These are phyloP conservation scores for Heliothis virescens DNA, from an alignment of 1,140 invertebrate species.

Conservation along the genomic window DNA sequence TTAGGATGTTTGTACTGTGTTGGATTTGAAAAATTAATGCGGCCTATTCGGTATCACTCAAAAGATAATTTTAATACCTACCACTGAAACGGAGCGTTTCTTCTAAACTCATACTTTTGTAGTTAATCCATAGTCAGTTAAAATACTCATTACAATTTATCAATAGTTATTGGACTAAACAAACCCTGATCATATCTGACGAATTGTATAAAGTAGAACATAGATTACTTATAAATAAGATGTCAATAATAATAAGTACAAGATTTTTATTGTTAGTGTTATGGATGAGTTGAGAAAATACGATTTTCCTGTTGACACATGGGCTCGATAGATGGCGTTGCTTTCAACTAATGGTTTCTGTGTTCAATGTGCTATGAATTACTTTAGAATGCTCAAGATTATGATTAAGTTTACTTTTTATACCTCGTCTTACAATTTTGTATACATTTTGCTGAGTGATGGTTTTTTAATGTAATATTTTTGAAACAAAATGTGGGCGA, in stretches of 20 bases:
- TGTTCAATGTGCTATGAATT: conserved; percentile 1
- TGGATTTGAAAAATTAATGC: conserved; percentile 42
- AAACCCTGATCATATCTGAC: conserved; percentile 44
- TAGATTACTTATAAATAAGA: conserved; percentile 32
- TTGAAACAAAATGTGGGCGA: background rate
- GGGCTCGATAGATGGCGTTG: conserved; percentile 13
- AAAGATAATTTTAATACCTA: background rate
- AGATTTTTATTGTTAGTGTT: conserved; percentile 44
- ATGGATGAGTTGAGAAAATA: conserved; percentile 19
- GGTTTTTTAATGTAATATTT: background rate
- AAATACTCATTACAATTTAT: conserved; percentile 19
- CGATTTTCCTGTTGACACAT: conserved; percentile 9
- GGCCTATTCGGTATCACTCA: conserved; percentile 37
- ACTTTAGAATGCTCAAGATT: conserved; percentile 19
- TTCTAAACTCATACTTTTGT: conserved; percentile 18
- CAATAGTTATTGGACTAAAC: conserved; percentile 32
- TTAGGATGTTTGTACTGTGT: conserved; percentile 48
- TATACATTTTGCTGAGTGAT: background rate
- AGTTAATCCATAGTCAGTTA: conserved; percentile 14
- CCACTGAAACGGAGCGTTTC: conserved; percentile 13
- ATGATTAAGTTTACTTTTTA: background rate
- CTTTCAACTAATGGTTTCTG: background rate
- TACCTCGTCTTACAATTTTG: background rate
- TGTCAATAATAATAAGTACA: conserved; percentile 43
- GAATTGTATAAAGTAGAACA: conserved; percentile 41